phyloP scores from a whole-genome alignment of 2,888 invertebrate species.

The Ectobius pallidus region DNA sequence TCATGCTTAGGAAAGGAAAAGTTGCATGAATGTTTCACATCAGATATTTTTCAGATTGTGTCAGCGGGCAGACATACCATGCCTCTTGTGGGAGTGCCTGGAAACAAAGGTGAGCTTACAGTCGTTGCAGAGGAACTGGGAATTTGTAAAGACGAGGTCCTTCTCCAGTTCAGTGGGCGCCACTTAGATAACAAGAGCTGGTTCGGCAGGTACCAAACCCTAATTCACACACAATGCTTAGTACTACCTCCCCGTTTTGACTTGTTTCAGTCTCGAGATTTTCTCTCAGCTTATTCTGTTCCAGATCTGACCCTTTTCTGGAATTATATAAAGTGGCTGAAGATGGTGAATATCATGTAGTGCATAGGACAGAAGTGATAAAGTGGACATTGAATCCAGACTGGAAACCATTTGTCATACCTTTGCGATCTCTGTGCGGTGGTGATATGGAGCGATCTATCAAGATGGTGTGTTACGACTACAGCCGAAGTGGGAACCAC shows the following conservation, averaged over 20 bases:
- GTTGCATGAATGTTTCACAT: no score
- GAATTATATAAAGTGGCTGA: constrained; percentile 56
- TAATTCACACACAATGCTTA: no score
- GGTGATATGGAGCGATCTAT: constrained; percentile 61
- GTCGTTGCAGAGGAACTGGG: constrained; percentile 53
- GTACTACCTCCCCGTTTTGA: no score
- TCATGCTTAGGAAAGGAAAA: no score
- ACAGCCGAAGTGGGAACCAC: constrained; percentile 58
- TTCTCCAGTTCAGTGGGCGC: constrained; percentile 50
- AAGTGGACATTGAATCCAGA: constrained; percentile 61
- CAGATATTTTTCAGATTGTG: constrained; percentile 51
- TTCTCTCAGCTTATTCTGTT: no score
- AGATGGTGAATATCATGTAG: constrained; percentile 57
- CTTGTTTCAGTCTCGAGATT: no score
- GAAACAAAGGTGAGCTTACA: constrained; percentile 48
- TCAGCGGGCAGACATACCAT: constrained; percentile 47
- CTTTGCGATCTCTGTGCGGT: constrained; percentile 58
- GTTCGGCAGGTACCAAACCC: constrained; percentile 46
- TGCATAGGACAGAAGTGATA: constrained; percentile 61
- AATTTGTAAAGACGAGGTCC: constrained; percentile 51
- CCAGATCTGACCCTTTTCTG: constrained; percentile 50
- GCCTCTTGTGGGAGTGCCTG: constrained; percentile 41
- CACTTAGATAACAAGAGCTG: constrained; percentile 52
- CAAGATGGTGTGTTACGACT: constrained; percentile 58
- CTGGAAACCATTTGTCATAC: constrained; percentile 58